Percentiles rank a stretch among this genome's conserved stretches.
These are phyloP conservation scores for Clanis bilineata DNA, from an alignment of 2,888 invertebrate genomes.

Conservation along the genomic window DNA sequence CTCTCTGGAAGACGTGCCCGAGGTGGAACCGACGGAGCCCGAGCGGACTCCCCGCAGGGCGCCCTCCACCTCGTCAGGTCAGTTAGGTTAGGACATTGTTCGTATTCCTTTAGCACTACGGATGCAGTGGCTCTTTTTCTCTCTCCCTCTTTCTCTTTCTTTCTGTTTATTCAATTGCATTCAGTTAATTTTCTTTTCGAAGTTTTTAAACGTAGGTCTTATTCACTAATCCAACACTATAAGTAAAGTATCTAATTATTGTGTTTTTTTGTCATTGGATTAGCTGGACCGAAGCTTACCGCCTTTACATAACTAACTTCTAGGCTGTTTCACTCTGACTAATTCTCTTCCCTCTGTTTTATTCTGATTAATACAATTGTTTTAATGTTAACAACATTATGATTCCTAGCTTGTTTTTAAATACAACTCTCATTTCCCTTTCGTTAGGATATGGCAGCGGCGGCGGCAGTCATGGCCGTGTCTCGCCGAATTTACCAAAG, in stretches of 20 bases:
- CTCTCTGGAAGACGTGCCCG: slow-evolving; percentile 58
- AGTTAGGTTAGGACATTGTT: slow-evolving; percentile 15
- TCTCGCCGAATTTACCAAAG: slow-evolving; percentile 75
- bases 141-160: not conserved
- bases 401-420: not conserved
- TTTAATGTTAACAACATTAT: too few species aligned
- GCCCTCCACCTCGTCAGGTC: slow-evolving; percentile 74
- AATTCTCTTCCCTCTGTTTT: too few species aligned
- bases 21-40: slow-evolving; percentile 44
- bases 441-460: slow-evolving; percentile 69
- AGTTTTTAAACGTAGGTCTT: too few species aligned
- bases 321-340: too few species aligned
- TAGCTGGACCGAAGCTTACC: too few species aligned
- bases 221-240: too few species aligned
- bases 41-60: slow-evolving; percentile 62
- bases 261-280: too few species aligned
- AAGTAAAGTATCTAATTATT: too few species aligned
- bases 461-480: slow-evolving; percentile 71
- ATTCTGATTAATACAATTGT: too few species aligned
- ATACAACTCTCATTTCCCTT: not conserved
- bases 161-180: not conserved
- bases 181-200: not conserved
- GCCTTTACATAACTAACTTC: too few species aligned
- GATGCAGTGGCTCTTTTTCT: not conserved
- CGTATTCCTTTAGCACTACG: not conserved